A percentile compares a stretch with the other conserved stretches of the same genome.
phyloP scores from a whole-genome alignment of 2,113 vertebrate genomes.

The Carassius carassius region DNA sequence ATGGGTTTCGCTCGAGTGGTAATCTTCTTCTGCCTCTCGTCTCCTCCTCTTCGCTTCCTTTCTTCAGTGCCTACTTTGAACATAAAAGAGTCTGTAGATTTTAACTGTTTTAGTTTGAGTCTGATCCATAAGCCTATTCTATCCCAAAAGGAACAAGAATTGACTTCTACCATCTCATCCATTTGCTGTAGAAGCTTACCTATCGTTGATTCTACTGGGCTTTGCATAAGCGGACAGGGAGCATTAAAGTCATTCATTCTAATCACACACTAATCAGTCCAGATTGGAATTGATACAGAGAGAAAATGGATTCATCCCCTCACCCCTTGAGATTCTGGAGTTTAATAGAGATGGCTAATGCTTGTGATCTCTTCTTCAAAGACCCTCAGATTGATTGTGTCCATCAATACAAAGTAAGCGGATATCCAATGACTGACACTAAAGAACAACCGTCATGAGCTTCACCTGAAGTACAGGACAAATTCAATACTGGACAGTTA shows the following conservation, averaged over 20 bases:
- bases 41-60: constrained; percentile 3
- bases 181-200: constrained; percentile 11
- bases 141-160: constrained; percentile 35
- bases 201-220: constrained; percentile 53
- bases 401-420: background rate
- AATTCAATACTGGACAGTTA: background rate
- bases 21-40: constrained; percentile 1
- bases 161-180: constrained; percentile 23
- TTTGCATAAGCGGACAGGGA: constrained; percentile 46
- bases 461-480: background rate
- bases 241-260: constrained; percentile 58
- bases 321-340: constrained; percentile 8
- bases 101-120: constrained; percentile 7
- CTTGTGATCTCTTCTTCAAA: constrained; percentile 30
- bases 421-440: background rate
- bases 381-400: constrained; percentile 6
- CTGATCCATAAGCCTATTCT: constrained; percentile 20
- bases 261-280: constrained; percentile 48
- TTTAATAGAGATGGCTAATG: constrained; percentile 19
- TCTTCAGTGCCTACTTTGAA: background rate
- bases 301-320: constrained; percentile 21
- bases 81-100: background rate
- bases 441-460: background rate
- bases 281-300: background rate
- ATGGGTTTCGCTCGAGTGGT: background rate